Evolutionary conservation across 2,113 vertebrate genomes (phyloP).

Genomic region (Sceloporus tristichus): DNA sequence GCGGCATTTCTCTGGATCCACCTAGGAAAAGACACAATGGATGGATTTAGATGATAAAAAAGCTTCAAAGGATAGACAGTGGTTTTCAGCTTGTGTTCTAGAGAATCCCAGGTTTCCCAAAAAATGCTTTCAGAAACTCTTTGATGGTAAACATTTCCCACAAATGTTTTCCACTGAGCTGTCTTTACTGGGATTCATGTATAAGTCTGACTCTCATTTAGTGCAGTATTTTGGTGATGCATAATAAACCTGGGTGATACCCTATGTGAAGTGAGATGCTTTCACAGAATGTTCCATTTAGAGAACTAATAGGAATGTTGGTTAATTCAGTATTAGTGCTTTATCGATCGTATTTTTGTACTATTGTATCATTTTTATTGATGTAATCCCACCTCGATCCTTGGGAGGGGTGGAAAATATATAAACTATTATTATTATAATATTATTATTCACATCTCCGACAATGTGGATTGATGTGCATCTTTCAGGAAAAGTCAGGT

Average conservation of each 20-base stretch:
- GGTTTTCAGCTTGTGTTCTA: neutral
- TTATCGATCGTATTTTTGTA: no score
- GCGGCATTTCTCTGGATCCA: constrained; percentile 83
- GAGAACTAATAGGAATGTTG: no score
- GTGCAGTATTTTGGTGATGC: neutral
- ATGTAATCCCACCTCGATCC: no score
- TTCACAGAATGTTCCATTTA: neutral
- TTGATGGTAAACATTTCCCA: neutral
- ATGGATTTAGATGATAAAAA: constrained; percentile 13
- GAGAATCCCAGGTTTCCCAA: neutral
- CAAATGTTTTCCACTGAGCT: neutral
- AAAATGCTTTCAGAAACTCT: neutral
- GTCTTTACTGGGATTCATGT: neutral
- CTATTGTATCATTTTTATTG: no score
- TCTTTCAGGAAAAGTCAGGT: no score
- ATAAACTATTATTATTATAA: no score
- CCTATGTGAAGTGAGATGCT: neutral
- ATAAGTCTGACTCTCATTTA: neutral
- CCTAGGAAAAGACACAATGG: constrained; percentile 70
- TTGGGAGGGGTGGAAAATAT: no score
- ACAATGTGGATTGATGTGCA: no score
- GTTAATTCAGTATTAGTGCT: no score
- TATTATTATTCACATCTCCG: no score
- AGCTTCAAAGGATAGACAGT: neutral
- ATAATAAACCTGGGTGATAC: no score